Evolutionary conservation across 1,140 invertebrate genomes (phyloP).

Genomic region (Battus philenor): DNA sequence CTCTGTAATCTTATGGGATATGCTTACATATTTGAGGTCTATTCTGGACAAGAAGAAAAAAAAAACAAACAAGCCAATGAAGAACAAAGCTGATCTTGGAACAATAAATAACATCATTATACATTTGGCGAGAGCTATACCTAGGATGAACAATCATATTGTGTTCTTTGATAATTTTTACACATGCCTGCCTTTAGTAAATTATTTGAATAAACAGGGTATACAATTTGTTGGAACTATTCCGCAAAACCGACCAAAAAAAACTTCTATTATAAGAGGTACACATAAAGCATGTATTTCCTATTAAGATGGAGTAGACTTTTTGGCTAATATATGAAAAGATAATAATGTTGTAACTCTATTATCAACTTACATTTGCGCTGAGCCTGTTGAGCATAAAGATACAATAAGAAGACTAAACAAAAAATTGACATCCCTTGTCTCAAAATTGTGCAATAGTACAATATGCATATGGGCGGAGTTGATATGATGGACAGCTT

Average conservation of each 20-base stretch:
- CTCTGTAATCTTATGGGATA: conserved; percentile 35
- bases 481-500: conserved; percentile 52
- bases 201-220: conserved; percentile 32
- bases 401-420: conserved; percentile 28
- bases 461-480: conserved; percentile 37
- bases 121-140: conserved; percentile 26
- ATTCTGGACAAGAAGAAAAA: conserved; percentile 32
- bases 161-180: conserved; percentile 42
- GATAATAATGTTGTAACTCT: conserved; percentile 37
- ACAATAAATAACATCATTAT: conserved; percentile 17
- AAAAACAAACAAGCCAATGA: conserved; percentile 30
- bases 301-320: conserved; percentile 28
- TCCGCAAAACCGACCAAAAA: conserved; percentile 35
- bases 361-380: conserved; percentile 32
- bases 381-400: conserved; percentile 26
- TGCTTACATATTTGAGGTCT: conserved; percentile 33
- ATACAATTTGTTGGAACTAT: conserved; percentile 37
- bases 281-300: conserved; percentile 29
- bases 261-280: conserved; percentile 28
- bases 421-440: conserved; percentile 26
- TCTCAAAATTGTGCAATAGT: conserved; percentile 34
- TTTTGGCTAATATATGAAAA: conserved; percentile 31
- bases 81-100: conserved; percentile 26
- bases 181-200: conserved; percentile 32
- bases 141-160: conserved; percentile 32